Base-by-base conservation (phyloP, 2,888 invertebrate species). In the Heliconius sara region DNA sequence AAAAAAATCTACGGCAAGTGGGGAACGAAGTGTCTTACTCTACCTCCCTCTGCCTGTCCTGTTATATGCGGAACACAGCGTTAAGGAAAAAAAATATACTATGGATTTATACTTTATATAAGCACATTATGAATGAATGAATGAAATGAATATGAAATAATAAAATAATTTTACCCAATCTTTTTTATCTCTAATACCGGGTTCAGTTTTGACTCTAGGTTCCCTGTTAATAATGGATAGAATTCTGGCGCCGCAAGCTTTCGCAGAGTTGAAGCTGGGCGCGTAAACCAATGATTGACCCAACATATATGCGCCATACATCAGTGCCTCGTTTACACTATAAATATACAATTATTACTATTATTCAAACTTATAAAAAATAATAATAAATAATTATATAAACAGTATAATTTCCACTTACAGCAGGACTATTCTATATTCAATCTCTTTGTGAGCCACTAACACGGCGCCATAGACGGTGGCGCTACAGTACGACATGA, bases 261-360 rank as follows among this genome's bases (percentile, higher is more conserved):
- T 96, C 0, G 97, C 97, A 25, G 96, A 96, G 86, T 96, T 97
- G 83, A 97, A 97, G 87, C 97, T 97, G 0, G 97, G 97, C 0
- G 97, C 97, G 88, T 97, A 97, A 0, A 97, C 97, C 68, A 97
- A 89, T 0, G 97, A 97, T 88, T 97, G 97, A 0, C 97, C 97
- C 84, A 97, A 89, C 97, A 97, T 97, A 95, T 97, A 97, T 0
- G 97, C 97, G 10, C 97, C 97, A 83, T 97, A 97, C 89, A 97
- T 97, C 4, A 97, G 91, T 0, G 97, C 97, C 89, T 97, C 97
- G 12, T 97, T 97, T 0, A 97, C 97, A 84, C 97, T 97, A 83
- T 19, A 88, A 85, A 77, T 25, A 47, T 27, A 73, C 34, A 39
- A 10, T 34, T 34, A 25, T 73, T 16, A 30, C 19, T 57, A 72